Conservation (phyloP, 2,888 invertebrate species). For the Hemaris fuciformis region DNA sequence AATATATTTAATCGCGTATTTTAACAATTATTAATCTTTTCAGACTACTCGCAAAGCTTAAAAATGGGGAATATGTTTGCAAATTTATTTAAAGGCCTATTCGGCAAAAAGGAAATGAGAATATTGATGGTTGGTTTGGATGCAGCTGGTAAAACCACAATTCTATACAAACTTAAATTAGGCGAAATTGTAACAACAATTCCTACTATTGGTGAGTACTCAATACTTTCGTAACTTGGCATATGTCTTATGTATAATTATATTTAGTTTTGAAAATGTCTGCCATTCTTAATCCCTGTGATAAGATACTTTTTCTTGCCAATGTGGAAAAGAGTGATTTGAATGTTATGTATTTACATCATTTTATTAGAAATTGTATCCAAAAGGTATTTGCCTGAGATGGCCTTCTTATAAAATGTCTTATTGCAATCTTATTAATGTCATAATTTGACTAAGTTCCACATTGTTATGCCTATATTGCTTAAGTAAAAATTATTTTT, state of each 20-base stretch:
- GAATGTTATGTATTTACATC: too few relatives aligned
- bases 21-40: slow-evolving; percentile 54
- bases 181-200: slow-evolving; percentile 99
- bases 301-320: neutral
- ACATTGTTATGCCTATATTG: neutral
- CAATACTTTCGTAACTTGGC: neutral
- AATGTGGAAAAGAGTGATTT: neutral
- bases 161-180: slow-evolving; percentile 99
- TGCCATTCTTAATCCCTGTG: neutral
- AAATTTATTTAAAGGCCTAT: slow-evolving; percentile 98
- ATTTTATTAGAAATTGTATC: too few relatives aligned
- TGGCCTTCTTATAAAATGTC: too few relatives aligned
- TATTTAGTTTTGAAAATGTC: neutral
- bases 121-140: slow-evolving; percentile 99
- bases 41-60: slow-evolving; percentile 80
- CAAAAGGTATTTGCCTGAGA: neutral
- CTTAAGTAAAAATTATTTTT: neutral
- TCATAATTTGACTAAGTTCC: neutral
- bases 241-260: neutral
- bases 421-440: neutral
- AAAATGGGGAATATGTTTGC: slow-evolving; percentile 99
- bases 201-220: slow-evolving; percentile 96
- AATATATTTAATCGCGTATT: slow-evolving; percentile 45
- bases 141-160: slow-evolving; percentile 99
- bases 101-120: slow-evolving; percentile 99